These are phyloP conservation scores for Atherinosoma microstoma DNA, from an alignment of 2,797 vertebrate species.

Conservation along the genomic window DNA sequence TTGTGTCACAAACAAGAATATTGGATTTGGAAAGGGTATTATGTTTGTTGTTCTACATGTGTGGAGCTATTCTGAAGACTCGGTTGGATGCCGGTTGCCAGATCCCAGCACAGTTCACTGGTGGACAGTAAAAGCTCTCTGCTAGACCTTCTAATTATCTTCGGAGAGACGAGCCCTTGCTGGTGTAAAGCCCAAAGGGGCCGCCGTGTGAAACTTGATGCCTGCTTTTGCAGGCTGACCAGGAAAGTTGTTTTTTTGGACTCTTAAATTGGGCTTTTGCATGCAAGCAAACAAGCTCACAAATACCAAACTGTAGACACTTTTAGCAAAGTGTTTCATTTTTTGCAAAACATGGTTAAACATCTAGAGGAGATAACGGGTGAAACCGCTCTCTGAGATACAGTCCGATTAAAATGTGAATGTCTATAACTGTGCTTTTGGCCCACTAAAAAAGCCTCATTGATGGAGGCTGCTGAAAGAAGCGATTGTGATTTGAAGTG, in stretches of 20 bases:
- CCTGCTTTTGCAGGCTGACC: constrained; percentile 18
- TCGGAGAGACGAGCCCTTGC: constrained; percentile 19
- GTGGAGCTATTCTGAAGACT: constrained; percentile 40
- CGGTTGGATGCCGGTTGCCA: constrained; percentile 7
- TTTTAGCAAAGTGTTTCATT: neutral
- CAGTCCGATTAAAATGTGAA: constrained; percentile 21
- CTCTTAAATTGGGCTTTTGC: constrained; percentile 9
- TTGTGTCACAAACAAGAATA: neutral
- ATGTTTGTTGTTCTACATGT: constrained; percentile 6
- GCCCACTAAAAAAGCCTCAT: constrained; percentile 63
- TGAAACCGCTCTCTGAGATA: constrained; percentile 2
- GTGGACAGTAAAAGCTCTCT: constrained; percentile 41
- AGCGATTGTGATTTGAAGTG: constrained; percentile 68
- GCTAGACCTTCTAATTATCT: constrained; percentile 62
- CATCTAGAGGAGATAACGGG: constrained; percentile 10
- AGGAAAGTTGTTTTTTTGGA: neutral
- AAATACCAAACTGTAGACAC: neutral
- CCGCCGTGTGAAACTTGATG: constrained; percentile 58
- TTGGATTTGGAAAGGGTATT: neutral
- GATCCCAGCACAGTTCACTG: constrained; percentile 21
- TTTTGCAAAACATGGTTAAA: neutral
- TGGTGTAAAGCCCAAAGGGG: constrained; percentile 24
- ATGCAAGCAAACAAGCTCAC: neutral
- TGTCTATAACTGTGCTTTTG: constrained; percentile 31
- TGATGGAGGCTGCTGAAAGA: constrained; percentile 71